phyloP scores from a whole-genome alignment of 2,797 vertebrate genomes.

The Spatula versicolor region DNA sequence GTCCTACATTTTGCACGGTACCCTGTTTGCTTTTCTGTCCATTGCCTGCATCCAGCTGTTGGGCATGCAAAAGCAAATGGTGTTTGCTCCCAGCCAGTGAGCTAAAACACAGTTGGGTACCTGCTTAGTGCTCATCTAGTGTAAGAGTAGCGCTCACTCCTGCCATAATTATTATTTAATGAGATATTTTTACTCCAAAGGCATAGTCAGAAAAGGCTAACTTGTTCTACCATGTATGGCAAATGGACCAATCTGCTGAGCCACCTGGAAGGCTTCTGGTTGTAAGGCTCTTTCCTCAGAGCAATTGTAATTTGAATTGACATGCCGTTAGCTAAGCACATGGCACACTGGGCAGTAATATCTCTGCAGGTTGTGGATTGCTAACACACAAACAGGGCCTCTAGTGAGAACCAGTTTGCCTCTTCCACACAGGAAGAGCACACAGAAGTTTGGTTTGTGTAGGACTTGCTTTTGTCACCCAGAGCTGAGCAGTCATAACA shows the following conservation, averaged over 20 bases:
- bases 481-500: background rate
- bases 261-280: slow-evolving; percentile 61
- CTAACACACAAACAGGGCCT: background rate
- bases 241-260: slow-evolving; percentile 23
- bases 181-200: slow-evolving; percentile 1
- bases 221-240: background rate
- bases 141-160: background rate
- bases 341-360: background rate
- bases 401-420: background rate
- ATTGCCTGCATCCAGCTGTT: background rate
- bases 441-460: background rate
- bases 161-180: background rate
- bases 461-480: background rate
- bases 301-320: slow-evolving; percentile 34
- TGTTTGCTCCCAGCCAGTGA: background rate
- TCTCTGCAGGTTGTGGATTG: background rate
- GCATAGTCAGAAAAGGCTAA: slow-evolving; percentile 8
- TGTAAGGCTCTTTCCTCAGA: slow-evolving; percentile 13
- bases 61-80: background rate
- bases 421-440: background rate
- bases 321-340: slow-evolving; percentile 2
- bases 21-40: background rate
- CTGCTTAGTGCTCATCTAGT: background rate
- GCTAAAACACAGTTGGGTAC: background rate
- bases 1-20: background rate